Evolutionary conservation across 2,113 vertebrate species (phyloP).

Genomic region (Tretioscincus oriximinensis): DNA sequence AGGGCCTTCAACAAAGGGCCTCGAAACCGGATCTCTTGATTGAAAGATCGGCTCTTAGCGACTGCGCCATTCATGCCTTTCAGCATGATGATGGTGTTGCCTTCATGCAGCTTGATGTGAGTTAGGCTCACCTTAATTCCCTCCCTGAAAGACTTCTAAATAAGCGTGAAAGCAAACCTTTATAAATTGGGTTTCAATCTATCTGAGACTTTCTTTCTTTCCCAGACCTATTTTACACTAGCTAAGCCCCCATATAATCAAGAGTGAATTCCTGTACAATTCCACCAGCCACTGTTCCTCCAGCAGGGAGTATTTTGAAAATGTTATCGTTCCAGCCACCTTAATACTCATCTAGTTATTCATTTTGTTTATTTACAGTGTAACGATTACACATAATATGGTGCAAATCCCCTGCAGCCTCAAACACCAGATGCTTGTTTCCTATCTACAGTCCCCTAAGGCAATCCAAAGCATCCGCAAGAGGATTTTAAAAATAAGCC

Average conservation of each 20-base stretch:
- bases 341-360: constrained; percentile 78
- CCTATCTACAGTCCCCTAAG: constrained; percentile 71
- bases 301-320: constrained; percentile 42
- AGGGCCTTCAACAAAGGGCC: too few species aligned
- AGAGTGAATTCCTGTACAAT: neutral
- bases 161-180: too few species aligned
- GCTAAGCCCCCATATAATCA: neutral
- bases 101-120: too few species aligned
- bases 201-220: too few species aligned
- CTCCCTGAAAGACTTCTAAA: too few species aligned
- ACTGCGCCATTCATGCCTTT: too few species aligned
- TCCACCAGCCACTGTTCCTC: constrained; percentile 2
- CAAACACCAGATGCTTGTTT: constrained; percentile 77
- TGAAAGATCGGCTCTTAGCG: too few species aligned
- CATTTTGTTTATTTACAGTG: constrained; percentile 80
- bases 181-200: too few species aligned
- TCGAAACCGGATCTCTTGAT: too few species aligned
- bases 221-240: too few species aligned
- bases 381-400: constrained; percentile 75
- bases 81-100: too few species aligned
- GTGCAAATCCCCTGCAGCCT: constrained; percentile 75
- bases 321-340: constrained; percentile 58
- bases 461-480: constrained; percentile 66
- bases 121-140: too few species aligned
- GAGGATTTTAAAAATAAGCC: constrained; percentile 75